Base-by-base conservation (phyloP, 2,113 vertebrate species). In the Arvicanthis niloticus region DNA sequence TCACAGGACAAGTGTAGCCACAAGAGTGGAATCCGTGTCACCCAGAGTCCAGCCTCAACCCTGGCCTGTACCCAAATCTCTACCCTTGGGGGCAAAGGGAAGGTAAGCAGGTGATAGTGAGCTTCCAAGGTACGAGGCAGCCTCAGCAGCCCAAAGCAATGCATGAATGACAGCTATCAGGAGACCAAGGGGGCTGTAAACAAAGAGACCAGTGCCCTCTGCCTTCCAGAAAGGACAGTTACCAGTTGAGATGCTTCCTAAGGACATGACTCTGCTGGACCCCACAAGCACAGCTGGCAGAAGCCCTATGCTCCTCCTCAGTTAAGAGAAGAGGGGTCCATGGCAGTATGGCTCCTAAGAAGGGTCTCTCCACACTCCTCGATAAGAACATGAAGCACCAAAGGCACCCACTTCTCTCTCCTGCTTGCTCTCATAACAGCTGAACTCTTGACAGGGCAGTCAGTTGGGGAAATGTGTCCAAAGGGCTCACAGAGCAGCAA, bases 1-100 rank as follows among this genome's bases (percentile, higher is more conserved):
- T 12, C 4, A 40, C 2, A 2, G 0, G 0, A 58, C 26, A 45
- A 60, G 40, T 7, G 0, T 4, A 24, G n/a, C 34, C 85, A 5
- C 21, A 5, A 1, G 17, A 10, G 34, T 56, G 17, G n/a, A 60
- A 40, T 80, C 13, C 8, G 7, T 45, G 70, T 10, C 3, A 53
- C 68, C 42, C 4, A 51, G 68, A 42, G 67, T 7, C 10, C 26
- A 56, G 37, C 17, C 9, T 67, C 17, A 16, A 42, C 51, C n/a
- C n/a, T 3, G 16, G 16, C 10, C 24, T 16, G 22, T 40, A 13
- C 84, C 16, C 29, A 45, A 40, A 80, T 65, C 68, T 26, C 51
- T 2, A 37, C 51, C 51, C 31, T 13, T n/a, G 0, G 9, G 0
- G 5, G 21, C 8, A 76, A n/a, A 60, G 19, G 26, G 68, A 37